Evolutionary conservation across 1,140 invertebrate species (phyloP), one percentile per base, ranked within the genome.

Genomic region (Thereuonema tuberculata): DNA sequence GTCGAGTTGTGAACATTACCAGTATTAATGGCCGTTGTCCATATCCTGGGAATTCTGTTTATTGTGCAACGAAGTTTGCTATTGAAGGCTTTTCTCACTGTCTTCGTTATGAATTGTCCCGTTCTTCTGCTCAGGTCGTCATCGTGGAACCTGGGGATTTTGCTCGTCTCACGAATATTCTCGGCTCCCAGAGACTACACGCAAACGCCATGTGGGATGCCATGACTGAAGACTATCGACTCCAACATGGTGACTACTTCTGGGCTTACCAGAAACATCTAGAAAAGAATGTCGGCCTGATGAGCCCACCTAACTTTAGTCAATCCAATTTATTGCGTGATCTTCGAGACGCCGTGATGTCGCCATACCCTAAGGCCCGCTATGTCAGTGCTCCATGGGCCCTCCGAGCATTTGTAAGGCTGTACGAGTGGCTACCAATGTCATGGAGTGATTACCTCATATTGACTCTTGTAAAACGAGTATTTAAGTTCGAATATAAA

Each of bases 1-100:
- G 73, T 5, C 67, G 74, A 49, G 66, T 76, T 47, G 65, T 76
- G 1, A 76, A 74, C 25, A 65, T 74, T 0, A 73, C 69, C 3
- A 75, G 73, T 62, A 65, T 75, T 2, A 72, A 74, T 62, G 74
- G 72, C 0, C 53, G 56, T 2, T 15, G 67, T n/a, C 62, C 66
- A n/a, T 69, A 67, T 31, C 73, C 71, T 15, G 63, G 66, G 15
- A 54, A 67, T 47, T 57, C 67, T 27, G 62, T 70, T 3, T 76
- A 76, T 62, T 65, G 64, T n/a, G 69, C 73, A 23, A 69, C 69
- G 1, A 76, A 76, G 54, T 72, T 61, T 65, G 74, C 64, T 2
- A 61, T 67, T 1, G 72, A 74, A 64, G 67, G 65, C 17, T 71
- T 75, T 53, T 68, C 64, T 3, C 66, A 73, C 55, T 61, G 61